Evolutionary conservation across 1,140 invertebrate genomes (phyloP), one percentile per base, ranked within the genome.

Genomic region (honey bee (Apis mellifera)): DNA sequence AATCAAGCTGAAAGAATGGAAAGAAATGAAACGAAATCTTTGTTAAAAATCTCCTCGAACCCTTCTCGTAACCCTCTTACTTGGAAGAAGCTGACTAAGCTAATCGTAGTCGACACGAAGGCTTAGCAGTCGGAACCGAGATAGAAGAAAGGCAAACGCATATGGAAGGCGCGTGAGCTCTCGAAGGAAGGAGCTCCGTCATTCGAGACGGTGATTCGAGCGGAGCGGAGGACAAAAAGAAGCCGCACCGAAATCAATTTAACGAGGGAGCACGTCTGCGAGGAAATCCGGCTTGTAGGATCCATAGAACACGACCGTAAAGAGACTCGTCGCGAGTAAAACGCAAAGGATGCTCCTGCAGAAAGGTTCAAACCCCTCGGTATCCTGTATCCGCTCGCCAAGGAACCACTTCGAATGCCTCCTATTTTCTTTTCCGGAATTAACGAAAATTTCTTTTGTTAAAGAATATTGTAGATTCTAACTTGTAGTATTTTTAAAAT

Each of bases 261-360:
- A 86, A 82, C 83, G 66, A 86, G 70, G 88, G 85, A 83, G 89
- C 83, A 84, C 82, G 86, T 88, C 89, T 90, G 81, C 87, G 88
- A 92, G 92, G 92, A 93, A 93, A 93, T 93, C 92, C 92, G 91
- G 91, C 68, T 90, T 89, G 89, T 90, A 90, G 89, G 91, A 93
- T 93, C 90, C 89, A 89, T 91, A 90, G 91, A 91, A 92, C 88
- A 86, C 84, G 87, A 85, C 76, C 85, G 90, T 91, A 92, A 92
- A 92, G 91, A 91, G 89, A 85, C 64, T 68, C 85, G 73, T 84
- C n/a, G 54, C 42, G 65, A 69, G 83, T 70, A 78, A 64, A 79
- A 80, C 70, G 72, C 71, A 85, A 71, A 80, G 85, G 75, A 81
- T 75, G 77, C 55, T 86, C 17, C 42, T 62, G 62, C 54, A 48